Conservation (phyloP, 2,888 invertebrate species). For the Oscheius sp. region DNA sequence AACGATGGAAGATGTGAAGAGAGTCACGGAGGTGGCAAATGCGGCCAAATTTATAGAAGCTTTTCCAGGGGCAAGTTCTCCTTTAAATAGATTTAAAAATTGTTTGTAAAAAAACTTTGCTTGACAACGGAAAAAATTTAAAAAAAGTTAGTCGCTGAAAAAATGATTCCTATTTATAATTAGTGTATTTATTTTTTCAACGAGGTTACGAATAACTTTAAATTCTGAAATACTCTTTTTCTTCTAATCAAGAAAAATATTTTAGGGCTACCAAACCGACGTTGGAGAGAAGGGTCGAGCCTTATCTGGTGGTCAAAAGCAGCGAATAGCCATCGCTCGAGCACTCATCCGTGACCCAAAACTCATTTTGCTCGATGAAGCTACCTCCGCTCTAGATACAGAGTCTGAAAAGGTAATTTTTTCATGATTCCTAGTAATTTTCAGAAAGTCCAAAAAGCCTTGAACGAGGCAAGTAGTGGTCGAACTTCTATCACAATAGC, state of each 20-base stretch:
- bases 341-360: conserved; percentile 46
- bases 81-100: neutral
- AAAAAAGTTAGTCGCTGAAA: neutral
- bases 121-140: neutral
- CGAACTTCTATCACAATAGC: conserved; percentile 51
- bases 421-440: neutral
- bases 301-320: conserved; percentile 54
- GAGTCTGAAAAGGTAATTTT: conserved; percentile 39
- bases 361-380: conserved; percentile 54
- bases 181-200: no score
- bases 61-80: conserved; percentile 35
- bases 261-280: conserved; percentile 28
- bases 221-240: neutral
- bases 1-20: conserved; percentile 38
- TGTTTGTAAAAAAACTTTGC: neutral
- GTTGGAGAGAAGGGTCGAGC: conserved; percentile 38
- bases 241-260: neutral
- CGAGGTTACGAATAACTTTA: neutral
- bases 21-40: conserved; percentile 48
- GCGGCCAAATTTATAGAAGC: conserved; percentile 50
- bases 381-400: conserved; percentile 51
- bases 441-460: conserved; percentile 44
- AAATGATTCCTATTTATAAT: neutral
- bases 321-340: conserved; percentile 53
- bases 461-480: conserved; percentile 41